Conservation (phyloP, 30 jellyfish, hydroid and myxozoan genomes). For the Morbakka virulenta region DNA sequence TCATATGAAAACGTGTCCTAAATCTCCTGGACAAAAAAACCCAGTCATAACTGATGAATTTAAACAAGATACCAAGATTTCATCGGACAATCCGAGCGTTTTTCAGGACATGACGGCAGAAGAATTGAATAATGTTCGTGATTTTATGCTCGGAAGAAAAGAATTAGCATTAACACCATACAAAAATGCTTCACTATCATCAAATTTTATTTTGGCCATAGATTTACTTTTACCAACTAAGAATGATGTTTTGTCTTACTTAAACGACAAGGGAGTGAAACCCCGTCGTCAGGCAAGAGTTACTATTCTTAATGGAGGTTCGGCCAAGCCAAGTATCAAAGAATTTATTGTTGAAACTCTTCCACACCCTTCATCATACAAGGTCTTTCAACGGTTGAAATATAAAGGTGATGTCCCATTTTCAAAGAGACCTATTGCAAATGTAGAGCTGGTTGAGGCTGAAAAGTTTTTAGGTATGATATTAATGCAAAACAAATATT, state of each 20-base stretch:
- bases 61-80: not conserved
- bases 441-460: not conserved
- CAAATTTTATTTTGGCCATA: conserved; percentile 33
- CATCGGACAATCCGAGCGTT: conserved; percentile 14
- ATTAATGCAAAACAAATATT: not conserved
- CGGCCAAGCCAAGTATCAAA: conserved; percentile 6
- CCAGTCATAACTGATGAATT: not conserved
- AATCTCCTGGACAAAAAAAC: not conserved
- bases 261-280: conserved; percentile 25
- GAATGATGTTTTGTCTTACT: conserved; percentile 12
- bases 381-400: not conserved
- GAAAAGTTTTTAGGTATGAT: not conserved
- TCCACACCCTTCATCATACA: conserved; percentile 40
- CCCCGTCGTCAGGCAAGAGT: conserved; percentile 59
- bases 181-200: conserved; percentile 31
- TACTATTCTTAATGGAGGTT: conserved; percentile 33
- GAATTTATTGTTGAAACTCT: conserved; percentile 52
- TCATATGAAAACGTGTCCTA: not conserved
- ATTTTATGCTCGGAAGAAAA: not conserved
- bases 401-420: conserved; percentile 3
- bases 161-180: conserved; percentile 13
- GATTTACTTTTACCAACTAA: conserved; percentile 53
- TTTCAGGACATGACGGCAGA: conserved; percentile 38
- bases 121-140: conserved; percentile 21
- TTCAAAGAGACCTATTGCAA: conserved; percentile 37